Evolutionary conservation across 2,888 invertebrate species (phyloP), one percentile per base, ranked within the genome.

Genomic region (Hypomecis punctinalis): DNA sequence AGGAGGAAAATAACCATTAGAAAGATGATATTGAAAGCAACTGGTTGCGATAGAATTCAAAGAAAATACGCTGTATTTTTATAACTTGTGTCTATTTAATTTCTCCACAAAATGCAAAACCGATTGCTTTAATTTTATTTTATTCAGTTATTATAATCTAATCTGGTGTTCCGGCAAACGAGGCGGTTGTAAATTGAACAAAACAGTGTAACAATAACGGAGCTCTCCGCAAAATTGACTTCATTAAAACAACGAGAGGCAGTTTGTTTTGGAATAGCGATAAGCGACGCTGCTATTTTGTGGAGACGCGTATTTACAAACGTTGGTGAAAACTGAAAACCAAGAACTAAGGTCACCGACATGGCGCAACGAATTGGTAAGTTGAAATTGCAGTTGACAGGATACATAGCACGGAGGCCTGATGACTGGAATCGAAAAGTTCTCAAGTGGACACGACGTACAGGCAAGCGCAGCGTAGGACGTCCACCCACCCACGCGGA

Each of bases 161-260:
- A 60, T 52, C 53, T 40, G 9, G 13, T 11, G 46, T 53, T 52
- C 36, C 37, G 13, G 8, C 43, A 11, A 55, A 45, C 55, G 61
- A 52, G 36, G 40, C 60, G 45, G 52, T 39, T 47, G 57, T 53
- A 58, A 63, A 53, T 46, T 59, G 49, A 54, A 55, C 59, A 49
- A 63, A 59, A 54, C 58, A 58, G 33, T 37, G 47, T 45, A 56
- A 47, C 47, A 56, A 59, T 49, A 63, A 63, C 45, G 59, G 59
- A 51, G 48, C 55, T 59, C 51, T 43, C 49, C 63, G 47, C 63
- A 59, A 60, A 66, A 61, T 62, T 54, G 60, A 66, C 58, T 66
- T 66, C 61, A 58, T 66, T 66, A 61, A 46, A 65, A 46, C 61
- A 61, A 64, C 42, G 51, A 48, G 48, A 11, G 37, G 42, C 53